These are phyloP conservation scores for Dasypus novemcinctus DNA, from an alignment of 2,113 vertebrate species.

Conservation along the genomic window DNA sequence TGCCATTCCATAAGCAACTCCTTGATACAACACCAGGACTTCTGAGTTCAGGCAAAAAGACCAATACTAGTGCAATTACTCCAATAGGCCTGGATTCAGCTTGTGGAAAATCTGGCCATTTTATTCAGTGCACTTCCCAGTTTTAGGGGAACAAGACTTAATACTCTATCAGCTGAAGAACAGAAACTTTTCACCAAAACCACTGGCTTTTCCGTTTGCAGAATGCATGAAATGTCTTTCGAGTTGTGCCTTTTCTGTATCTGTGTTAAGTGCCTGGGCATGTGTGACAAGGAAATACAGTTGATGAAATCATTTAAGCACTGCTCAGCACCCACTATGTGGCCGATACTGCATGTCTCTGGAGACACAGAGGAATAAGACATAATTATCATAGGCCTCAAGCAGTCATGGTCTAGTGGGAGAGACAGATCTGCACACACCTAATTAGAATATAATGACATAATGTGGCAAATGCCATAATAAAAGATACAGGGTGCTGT, in stretches of 20 bases:
- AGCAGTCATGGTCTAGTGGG: background rate
- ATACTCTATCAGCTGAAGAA: background rate
- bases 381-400: slow-evolving; percentile 4
- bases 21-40: background rate
- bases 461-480: background rate
- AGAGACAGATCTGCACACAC: background rate
- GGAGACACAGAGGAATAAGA: background rate
- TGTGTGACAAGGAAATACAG: background rate
- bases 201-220: background rate
- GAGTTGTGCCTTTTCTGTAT: background rate
- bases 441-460: background rate
- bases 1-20: background rate
- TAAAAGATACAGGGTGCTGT: background rate
- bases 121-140: background rate
- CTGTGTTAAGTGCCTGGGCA: background rate
- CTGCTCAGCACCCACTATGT: background rate
- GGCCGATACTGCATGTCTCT: background rate
- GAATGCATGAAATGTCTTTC: background rate
- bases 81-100: background rate
- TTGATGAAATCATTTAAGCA: slow-evolving; percentile 45
- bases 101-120: background rate
- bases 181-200: background rate
- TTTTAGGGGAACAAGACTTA: background rate
- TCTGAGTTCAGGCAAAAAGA: background rate
- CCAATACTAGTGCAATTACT: background rate